Evolutionary conservation across 37 sponge, comb jelly and placozoan species (phyloP).

Genomic region (Eunapius fragilis): DNA sequence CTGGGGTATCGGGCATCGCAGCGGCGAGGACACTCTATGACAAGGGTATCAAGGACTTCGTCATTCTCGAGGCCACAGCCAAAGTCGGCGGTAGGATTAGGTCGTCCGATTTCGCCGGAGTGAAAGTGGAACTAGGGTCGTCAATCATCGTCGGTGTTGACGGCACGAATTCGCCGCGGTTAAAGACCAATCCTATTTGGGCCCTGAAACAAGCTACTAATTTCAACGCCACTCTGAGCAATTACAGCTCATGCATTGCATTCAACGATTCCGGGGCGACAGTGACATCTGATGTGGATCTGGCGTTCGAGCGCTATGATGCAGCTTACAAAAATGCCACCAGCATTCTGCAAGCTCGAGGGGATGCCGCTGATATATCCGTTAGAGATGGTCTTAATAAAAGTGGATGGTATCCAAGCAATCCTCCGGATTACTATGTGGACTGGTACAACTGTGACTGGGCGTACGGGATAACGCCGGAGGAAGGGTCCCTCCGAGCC

Average conservation of each 20-base stretch:
- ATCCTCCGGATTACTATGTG: background rate
- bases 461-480: background rate
- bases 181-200: background rate
- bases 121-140: slow-evolving; percentile 20
- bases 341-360: background rate
- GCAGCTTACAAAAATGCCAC: background rate
- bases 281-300: background rate
- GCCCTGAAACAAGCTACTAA: background rate
- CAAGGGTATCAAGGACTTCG: too few species aligned
- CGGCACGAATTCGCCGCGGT: background rate
- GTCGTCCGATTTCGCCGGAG: background rate
- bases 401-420: background rate
- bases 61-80: too few species aligned
- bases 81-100: slow-evolving; percentile 28
- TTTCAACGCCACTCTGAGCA: background rate
- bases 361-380: background rate
- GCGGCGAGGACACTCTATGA: too few species aligned
- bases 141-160: slow-evolving; percentile 16
- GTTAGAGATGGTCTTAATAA: background rate
- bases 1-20: too few species aligned
- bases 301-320: background rate
- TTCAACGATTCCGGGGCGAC: background rate
- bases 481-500: background rate
- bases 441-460: background rate
- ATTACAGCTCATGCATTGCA: background rate